Conservation (phyloP, 2,113 vertebrate species). For the Lophius piscatorius region DNA sequence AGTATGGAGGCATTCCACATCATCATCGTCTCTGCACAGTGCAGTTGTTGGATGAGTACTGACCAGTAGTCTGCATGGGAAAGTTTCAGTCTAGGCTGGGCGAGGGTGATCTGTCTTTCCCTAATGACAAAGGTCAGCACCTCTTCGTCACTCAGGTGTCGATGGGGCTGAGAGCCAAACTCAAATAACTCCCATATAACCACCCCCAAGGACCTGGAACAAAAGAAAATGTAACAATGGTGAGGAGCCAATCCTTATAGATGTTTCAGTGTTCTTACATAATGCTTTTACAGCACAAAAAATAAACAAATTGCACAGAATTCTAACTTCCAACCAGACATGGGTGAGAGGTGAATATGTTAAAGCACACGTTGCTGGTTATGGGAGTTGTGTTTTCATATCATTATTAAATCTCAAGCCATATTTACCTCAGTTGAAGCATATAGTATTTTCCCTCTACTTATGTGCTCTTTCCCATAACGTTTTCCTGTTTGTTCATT, state of each 20-base stretch:
- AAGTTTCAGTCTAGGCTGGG: conserved; percentile 89
- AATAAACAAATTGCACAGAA: no score
- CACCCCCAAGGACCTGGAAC: conserved; percentile 90
- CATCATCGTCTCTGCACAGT: conserved; percentile 2
- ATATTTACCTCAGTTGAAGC: no score
- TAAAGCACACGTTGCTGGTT: no score
- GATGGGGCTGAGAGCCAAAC: conserved; percentile 91
- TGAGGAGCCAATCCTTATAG: background rate
- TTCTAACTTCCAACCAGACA: no score
- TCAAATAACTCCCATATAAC: conserved; percentile 95
- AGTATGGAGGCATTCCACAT: conserved; percentile 11
- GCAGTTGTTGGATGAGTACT: conserved; percentile 48
- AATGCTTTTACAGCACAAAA: no score
- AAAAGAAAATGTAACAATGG: conserved; percentile 10
- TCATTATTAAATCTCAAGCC: no score
- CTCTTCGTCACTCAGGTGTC: conserved; percentile 90
- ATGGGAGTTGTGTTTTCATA: no score
- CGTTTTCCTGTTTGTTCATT: no score
- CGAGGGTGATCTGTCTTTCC: conserved; percentile 90
- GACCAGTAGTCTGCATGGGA: conserved; percentile 92
- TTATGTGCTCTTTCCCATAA: no score
- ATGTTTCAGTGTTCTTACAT: no score
- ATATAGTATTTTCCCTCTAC: no score
- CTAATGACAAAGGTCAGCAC: conserved; percentile 91
- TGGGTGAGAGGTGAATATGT: no score